Percentiles rank a stretch among this genome's conserved stretches.
These are phyloP conservation scores for Apodemus agrarius DNA, from an alignment of 2,797 vertebrate genomes.

Conservation along the genomic window DNA sequence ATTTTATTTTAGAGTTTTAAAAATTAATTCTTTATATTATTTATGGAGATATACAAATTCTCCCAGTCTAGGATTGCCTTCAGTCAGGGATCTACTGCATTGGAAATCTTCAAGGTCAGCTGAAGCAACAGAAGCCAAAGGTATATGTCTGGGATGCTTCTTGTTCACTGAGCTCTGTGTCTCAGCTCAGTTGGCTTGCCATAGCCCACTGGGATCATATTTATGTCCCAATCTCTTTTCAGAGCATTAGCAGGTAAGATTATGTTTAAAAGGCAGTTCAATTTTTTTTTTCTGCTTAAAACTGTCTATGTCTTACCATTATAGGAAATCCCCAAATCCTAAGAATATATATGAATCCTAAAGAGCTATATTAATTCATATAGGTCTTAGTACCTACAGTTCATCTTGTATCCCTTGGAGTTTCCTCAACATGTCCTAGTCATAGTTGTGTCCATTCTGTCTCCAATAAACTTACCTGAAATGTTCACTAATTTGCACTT, in stretches of 20 bases:
- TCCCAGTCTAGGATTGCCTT: not conserved
- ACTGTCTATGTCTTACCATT: not conserved
- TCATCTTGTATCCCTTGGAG: not conserved
- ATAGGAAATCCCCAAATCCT: not conserved
- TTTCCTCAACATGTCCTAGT: not conserved
- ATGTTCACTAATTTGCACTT: not conserved
- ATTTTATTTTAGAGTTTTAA: not conserved
- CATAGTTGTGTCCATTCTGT: not conserved
- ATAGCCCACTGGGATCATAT: not conserved
- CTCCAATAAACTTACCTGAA: not conserved
- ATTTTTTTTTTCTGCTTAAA: not conserved
- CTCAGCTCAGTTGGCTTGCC: not conserved
- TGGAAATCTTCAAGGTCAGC: not conserved
- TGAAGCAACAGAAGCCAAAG: not conserved
- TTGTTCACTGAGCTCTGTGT: not conserved
- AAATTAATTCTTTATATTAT: not conserved
- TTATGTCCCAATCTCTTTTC: not conserved
- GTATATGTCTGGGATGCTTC: rapidly evolving
- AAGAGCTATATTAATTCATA: not conserved
- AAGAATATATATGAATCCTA: too few relatives aligned
- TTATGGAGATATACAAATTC: not conserved
- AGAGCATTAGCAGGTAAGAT: not conserved
- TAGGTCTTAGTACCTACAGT: rapidly evolving
- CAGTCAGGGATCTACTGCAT: not conserved
- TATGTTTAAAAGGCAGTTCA: not conserved